These are phyloP conservation scores for Cichlasoma orientale DNA, from an alignment of 2,797 vertebrate genomes.

Conservation along the genomic window DNA sequence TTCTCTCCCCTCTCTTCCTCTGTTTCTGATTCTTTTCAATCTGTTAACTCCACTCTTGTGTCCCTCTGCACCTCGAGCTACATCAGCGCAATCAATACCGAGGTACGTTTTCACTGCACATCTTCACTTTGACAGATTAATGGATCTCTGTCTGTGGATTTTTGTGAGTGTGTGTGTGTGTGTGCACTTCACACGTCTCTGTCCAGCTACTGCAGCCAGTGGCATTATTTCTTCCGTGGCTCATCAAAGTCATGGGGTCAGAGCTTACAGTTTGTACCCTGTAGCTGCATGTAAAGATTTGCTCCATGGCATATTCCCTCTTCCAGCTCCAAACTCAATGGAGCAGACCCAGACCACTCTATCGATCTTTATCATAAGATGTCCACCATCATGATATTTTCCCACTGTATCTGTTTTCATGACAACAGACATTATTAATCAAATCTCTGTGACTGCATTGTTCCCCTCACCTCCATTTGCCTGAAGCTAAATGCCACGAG, in stretches of 20 bases:
- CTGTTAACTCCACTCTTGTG: constrained; percentile 25
- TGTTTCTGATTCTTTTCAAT: constrained; percentile 33
- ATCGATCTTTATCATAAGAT: constrained; percentile 23
- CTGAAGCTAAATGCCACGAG: neutral
- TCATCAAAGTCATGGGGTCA: constrained; percentile 53
- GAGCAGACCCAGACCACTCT: constrained; percentile 7
- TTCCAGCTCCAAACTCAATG: constrained; percentile 8
- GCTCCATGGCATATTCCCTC: constrained; percentile 1
- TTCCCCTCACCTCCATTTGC: neutral
- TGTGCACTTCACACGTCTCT: neutral
- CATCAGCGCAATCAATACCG: constrained; percentile 48
- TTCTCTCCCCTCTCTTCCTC: constrained; percentile 9
- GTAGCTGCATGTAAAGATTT: constrained; percentile 47
- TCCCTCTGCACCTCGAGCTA: constrained; percentile 41
- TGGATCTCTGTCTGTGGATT: constrained; percentile 36
- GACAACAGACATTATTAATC: neutral
- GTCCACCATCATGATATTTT: constrained; percentile 12
- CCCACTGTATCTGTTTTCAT: neutral
- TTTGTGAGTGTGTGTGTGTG: too few relatives aligned
- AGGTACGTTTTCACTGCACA: constrained; percentile 34
- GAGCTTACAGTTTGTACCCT: constrained; percentile 29
- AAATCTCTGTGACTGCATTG: neutral
- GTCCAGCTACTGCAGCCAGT: constrained; percentile 22
- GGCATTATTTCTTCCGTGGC: constrained; percentile 38
- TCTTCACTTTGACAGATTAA: constrained; percentile 48